These are phyloP conservation scores for Protomyctophum bolini DNA, from an alignment of 2,113 vertebrate genomes.

Conservation along the genomic window DNA sequence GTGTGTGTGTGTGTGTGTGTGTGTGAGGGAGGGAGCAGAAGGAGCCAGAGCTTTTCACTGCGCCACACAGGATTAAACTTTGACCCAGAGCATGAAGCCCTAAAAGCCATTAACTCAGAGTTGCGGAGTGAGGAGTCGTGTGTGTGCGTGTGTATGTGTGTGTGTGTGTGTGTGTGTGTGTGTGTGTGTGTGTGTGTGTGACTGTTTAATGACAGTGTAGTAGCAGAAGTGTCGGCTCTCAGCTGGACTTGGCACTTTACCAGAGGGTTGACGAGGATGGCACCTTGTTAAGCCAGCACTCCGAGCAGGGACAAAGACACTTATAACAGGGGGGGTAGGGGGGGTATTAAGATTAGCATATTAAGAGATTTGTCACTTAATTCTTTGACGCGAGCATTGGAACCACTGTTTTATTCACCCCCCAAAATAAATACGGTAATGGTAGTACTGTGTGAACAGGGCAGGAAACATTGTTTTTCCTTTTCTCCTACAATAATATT, in stretches of 20 bases:
- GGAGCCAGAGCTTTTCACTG: slow-evolving; percentile 15
- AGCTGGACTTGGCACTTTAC: slow-evolving; percentile 22
- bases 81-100: slow-evolving; percentile 32
- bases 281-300: slow-evolving; percentile 34
- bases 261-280: background rate
- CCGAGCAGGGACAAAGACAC: background rate
- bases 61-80: slow-evolving; percentile 46
- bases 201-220: slow-evolving; percentile 25
- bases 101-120: slow-evolving; percentile 3
- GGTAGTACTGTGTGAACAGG: background rate
- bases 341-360: background rate
- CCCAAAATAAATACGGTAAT: too few species aligned
- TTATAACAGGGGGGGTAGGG: background rate
- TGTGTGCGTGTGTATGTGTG: background rate
- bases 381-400: background rate
- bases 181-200: background rate
- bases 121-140: slow-evolving; percentile 25
- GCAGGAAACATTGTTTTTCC: slow-evolving; percentile 32
- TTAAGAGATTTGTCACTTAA: background rate
- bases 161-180: too few species aligned
- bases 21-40: background rate
- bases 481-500: slow-evolving; percentile 27
- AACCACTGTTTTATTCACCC: slow-evolving; percentile 15
- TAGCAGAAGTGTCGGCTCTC: slow-evolving; percentile 19
- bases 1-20: background rate